Evolutionary conservation across 2,888 invertebrate species (phyloP).

Genomic region (Hypomecis punctinalis): DNA sequence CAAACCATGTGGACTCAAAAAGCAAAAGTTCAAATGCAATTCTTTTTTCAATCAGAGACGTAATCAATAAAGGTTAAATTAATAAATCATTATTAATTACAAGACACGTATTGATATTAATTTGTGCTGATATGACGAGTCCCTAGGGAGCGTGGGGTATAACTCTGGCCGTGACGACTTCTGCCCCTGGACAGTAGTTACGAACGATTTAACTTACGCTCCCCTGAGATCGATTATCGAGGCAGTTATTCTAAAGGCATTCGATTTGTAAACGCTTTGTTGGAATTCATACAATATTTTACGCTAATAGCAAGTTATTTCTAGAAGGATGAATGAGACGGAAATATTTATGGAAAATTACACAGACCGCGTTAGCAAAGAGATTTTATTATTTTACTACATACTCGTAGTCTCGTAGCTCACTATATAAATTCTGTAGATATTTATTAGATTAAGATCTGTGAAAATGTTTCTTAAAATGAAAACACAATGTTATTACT

Average conservation of each 20-base stretch:
- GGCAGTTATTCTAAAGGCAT: conserved; percentile 51
- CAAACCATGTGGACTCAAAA: too few relatives aligned
- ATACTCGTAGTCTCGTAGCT: too few relatives aligned
- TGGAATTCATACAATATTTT: conserved; percentile 3
- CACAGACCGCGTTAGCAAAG: too few relatives aligned
- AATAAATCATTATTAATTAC: conserved; percentile 7
- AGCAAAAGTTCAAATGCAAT: too few relatives aligned
- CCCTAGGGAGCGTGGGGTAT: conserved; percentile 45
- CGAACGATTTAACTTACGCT: conserved; percentile 67
- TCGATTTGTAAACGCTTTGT: conserved; percentile 41
- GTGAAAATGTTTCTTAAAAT: too few relatives aligned
- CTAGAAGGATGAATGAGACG: too few relatives aligned
- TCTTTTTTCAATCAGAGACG: neutral
- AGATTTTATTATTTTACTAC: too few relatives aligned
- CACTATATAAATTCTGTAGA: too few relatives aligned
- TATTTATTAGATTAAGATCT: too few relatives aligned
- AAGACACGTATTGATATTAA: conserved; percentile 15
- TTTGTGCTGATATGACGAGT: conserved; percentile 26
- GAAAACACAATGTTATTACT: too few relatives aligned
- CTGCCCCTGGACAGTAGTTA: conserved; percentile 65
- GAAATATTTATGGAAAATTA: too few relatives aligned
- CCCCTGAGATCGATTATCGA: conserved; percentile 65
- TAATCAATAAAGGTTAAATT: conserved; percentile 2
- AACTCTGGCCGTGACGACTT: conserved; percentile 60
- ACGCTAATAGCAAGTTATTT: too few relatives aligned